Evolutionary conservation across 2,797 vertebrate genomes (phyloP), one percentile per base, ranked within the genome.

Genomic region (Peromyscus melanophrys): DNA sequence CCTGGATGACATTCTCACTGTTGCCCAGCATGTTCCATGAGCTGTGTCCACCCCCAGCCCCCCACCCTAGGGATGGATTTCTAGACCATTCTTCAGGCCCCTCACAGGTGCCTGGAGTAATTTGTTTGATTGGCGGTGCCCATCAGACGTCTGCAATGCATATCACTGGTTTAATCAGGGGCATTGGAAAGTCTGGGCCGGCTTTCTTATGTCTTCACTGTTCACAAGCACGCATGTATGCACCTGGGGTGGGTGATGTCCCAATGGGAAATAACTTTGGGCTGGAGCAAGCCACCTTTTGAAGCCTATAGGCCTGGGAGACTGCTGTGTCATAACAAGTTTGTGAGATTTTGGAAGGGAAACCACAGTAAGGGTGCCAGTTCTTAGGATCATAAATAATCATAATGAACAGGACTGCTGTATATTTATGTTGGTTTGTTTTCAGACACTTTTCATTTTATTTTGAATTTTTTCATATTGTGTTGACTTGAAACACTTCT

Each of bases 391-490:
- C 97, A 97, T 98, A 99, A 98, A 98, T 98, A 98, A 98, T 98
- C 97, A 97, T 98, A 96, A 98, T 98, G 98, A 99, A 98, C 96
- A 98, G 97, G 97, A 98, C 98, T 97, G 97, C 98, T 98, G 98
- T 98, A 97, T 97, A 95, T 98, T 98, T 98, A 98, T 98, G 97
- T 98, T 98, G 96, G 98, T 98, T 98, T 99, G 98, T 98, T 99
- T 98, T 98, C 98, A 98, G 98, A 98, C 98, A 97, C 97, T 98
- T 98, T 96, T 97, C 96, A 92, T 98, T 98, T 98, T 98, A 98
- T 98, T 99, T 98, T 98, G 98, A 98, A 98, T 97, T 98, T 98
- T 98, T 98, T 99, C 98, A 98, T 98, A 98, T 98, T 98, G 98
- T 95, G 96, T 95, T 98, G 98, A 98, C 96, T 98, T 98, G 98